Conservation (phyloP, 2,888 invertebrate species). For the Amphipyra berbera region DNA sequence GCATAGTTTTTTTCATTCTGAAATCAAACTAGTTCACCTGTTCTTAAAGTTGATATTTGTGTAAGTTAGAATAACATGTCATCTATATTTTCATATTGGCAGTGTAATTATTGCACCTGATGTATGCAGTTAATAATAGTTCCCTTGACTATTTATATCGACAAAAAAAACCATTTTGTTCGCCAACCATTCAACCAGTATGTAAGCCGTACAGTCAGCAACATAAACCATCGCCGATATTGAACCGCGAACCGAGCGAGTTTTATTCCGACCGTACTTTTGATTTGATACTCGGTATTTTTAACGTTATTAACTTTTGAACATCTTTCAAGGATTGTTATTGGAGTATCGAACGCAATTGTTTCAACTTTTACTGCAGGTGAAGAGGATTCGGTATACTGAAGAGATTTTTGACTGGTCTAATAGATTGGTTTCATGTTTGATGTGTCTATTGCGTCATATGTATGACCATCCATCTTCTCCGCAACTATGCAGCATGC, state of each 20-base stretch:
- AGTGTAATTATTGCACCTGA: too few relatives aligned
- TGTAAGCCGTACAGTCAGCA: conserved; percentile 24
- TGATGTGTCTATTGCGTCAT: too few relatives aligned
- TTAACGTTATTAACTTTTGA: conserved; percentile 59
- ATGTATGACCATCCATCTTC: too few relatives aligned
- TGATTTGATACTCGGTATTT: conserved; percentile 50
- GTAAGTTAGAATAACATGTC: too few relatives aligned
- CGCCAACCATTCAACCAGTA: background rate
- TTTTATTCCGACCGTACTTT: conserved; percentile 28
- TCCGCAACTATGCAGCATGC: too few relatives aligned
- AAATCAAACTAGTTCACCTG: too few relatives aligned
- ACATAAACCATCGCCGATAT: conserved; percentile 51
- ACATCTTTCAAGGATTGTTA: conserved; percentile 48
- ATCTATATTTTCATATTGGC: too few relatives aligned
- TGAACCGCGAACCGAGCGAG: conserved; percentile 35
- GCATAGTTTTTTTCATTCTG: too few relatives aligned
- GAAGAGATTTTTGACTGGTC: background rate
- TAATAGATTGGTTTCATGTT: too few relatives aligned
- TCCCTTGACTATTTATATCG: too few relatives aligned
- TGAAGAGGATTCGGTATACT: background rate
- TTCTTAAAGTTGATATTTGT: too few relatives aligned
- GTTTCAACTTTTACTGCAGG: conserved; percentile 16
- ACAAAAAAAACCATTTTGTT: background rate
- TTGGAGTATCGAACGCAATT: conserved; percentile 32
- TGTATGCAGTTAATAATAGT: too few relatives aligned